phyloP scores from a whole-genome alignment of 2,888 invertebrate species.

The Bhutanitis thaidina region DNA sequence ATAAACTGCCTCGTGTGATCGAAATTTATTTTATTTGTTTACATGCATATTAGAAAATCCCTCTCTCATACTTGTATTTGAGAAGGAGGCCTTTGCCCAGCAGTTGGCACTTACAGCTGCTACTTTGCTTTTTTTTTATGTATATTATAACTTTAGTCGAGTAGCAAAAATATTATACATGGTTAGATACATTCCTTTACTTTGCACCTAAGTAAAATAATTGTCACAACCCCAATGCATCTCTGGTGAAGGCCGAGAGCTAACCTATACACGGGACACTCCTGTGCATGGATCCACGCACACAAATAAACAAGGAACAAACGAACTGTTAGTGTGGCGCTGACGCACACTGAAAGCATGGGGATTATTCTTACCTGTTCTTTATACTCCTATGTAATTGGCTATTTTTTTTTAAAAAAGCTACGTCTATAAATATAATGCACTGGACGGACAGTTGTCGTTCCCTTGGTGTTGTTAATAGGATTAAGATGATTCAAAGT shows the following conservation, averaged over 20 bases:
- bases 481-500: not conserved
- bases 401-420: slow-evolving; percentile 46
- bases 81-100: no score
- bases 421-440: slow-evolving; percentile 49
- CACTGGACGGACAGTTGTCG: slow-evolving; percentile 27
- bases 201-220: not conserved
- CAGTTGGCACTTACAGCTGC: no score
- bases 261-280: slow-evolving; percentile 65
- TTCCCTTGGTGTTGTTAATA: slow-evolving; percentile 1
- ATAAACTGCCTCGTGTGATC: no score
- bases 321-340: slow-evolving; percentile 38
- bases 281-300: slow-evolving; percentile 58
- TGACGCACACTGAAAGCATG: slow-evolving; percentile 34
- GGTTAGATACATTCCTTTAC: no score
- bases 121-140: no score
- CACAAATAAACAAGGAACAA: slow-evolving; percentile 40
- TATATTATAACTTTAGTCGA: no score
- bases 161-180: no score
- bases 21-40: no score
- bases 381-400: slow-evolving; percentile 46
- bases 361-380: slow-evolving; percentile 60
- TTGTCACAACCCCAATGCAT: slow-evolving; percentile 6
- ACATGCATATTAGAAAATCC: no score
- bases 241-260: slow-evolving; percentile 63
- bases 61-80: no score